A percentile compares a stretch with the other conserved stretches of the same genome.
These are phyloP conservation scores for Venustaconcha ellipsiformis DNA, from an alignment of 1,140 invertebrate genomes.

Conservation along the genomic window DNA sequence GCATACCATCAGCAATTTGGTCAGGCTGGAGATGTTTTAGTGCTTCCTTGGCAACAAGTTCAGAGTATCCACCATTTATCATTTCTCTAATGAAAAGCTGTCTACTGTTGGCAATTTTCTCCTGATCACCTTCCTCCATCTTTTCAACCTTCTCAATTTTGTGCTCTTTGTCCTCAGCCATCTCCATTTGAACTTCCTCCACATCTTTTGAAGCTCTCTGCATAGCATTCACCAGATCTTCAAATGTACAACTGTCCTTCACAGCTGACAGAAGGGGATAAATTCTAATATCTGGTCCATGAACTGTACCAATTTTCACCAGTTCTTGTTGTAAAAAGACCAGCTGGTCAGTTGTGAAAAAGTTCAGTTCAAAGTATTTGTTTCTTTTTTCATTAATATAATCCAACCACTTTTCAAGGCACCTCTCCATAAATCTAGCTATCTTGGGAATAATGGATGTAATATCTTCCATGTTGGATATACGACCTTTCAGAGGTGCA, in stretches of 20 bases:
- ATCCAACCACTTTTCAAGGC: conserved; percentile 51
- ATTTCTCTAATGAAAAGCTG: conserved; percentile 15
- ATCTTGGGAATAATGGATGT: conserved; percentile 36
- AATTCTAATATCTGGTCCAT: conserved; percentile 28
- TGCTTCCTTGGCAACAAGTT: conserved; percentile 23
- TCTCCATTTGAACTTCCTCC: conserved; percentile 24
- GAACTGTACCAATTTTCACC: conserved; percentile 34
- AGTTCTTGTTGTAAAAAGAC: conserved; percentile 58
- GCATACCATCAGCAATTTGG: conserved; percentile 38
- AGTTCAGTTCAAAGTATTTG: conserved; percentile 53
- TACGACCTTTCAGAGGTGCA: conserved; percentile 5
- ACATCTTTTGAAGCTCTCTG: conserved; percentile 30
- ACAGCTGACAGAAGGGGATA: conserved; percentile 50
- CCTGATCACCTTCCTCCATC: conserved; percentile 6
- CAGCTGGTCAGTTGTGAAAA: conserved; percentile 59
- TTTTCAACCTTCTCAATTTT: conserved; percentile 2
- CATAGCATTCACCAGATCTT: conserved; percentile 13
- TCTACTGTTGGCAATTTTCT: conserved; percentile 4
- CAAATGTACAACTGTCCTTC: conserved; percentile 34
- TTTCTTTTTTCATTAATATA: conserved; percentile 49
- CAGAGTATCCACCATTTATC: conserved; percentile 17
- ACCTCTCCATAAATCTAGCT: conserved; percentile 56
- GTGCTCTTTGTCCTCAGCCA: conserved; percentile 4
- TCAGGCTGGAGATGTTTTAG: conserved; percentile 13
- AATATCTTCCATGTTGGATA: conserved; percentile 8